phyloP scores from a whole-genome alignment of 2,797 vertebrate genomes.

The Philypnodon macrostomus region DNA sequence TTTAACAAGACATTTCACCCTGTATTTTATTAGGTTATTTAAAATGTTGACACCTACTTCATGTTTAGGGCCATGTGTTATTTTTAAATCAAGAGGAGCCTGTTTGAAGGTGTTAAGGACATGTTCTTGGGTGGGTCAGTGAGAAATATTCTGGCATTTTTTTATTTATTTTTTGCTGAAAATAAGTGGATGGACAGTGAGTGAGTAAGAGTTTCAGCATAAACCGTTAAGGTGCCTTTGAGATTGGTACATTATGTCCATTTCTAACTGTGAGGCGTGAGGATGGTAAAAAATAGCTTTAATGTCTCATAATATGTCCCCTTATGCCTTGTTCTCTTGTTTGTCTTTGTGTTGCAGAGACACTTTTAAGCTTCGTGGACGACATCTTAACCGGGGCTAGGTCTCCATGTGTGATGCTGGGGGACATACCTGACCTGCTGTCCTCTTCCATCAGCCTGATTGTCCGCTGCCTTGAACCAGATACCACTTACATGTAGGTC shows the following conservation, averaged over 20 bases:
- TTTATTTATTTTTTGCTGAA: conserved; percentile 12
- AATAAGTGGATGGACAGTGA: conserved; percentile 14
- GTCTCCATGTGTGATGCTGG: conserved; percentile 96
- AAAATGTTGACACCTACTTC: conserved; percentile 8
- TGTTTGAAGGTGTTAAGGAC: conserved; percentile 10
- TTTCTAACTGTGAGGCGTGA: conserved; percentile 5
- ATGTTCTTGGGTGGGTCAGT: conserved; percentile 3
- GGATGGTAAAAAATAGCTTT: neutral
- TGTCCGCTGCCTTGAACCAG: conserved; percentile 91
- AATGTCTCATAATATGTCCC: neutral
- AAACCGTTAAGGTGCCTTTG: conserved; percentile 9
- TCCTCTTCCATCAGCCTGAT: conserved; percentile 91
- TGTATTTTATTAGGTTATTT: conserved; percentile 13
- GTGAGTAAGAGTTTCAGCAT: neutral
- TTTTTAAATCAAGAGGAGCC: conserved; percentile 4
- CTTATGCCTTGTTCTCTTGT: neutral
- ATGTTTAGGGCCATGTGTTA: conserved; percentile 8
- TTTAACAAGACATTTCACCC: neutral
- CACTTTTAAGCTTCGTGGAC: conserved; percentile 93
- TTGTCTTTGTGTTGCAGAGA: conserved; percentile 75
- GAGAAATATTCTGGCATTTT: conserved; percentile 5
- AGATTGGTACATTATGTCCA: conserved; percentile 6
- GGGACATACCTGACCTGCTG: conserved; percentile 89
- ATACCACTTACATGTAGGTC: conserved; percentile 95
- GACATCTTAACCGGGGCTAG: conserved; percentile 95